Conservation (phyloP, 1,140 invertebrate genomes). For the Lycorma delicatula region DNA sequence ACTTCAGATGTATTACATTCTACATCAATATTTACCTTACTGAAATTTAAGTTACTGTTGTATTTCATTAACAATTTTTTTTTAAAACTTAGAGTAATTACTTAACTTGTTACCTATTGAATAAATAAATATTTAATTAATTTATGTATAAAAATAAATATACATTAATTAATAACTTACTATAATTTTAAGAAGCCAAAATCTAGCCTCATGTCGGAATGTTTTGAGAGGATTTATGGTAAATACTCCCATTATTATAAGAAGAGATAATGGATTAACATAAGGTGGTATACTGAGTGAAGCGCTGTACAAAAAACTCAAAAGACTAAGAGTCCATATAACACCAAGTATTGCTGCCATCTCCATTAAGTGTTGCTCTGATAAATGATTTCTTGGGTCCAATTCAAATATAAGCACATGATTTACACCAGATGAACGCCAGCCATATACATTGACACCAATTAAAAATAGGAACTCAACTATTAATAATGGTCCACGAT, state of each 20-base stretch:
- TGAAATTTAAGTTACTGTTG: too few species aligned
- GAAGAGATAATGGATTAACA: constrained; percentile 63
- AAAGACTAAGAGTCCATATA: constrained; percentile 65
- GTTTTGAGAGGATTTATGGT: constrained; percentile 73
- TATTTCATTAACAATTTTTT: too few species aligned
- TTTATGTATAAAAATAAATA: neutral
- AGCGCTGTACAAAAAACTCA: constrained; percentile 58
- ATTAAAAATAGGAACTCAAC: constrained; percentile 78
- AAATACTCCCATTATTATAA: constrained; percentile 59
- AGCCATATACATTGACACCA: constrained; percentile 83
- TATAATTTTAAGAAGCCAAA: constrained; percentile 45
- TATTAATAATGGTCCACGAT: constrained; percentile 72
- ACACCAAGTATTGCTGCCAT: constrained; percentile 76
- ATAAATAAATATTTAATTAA: neutral
- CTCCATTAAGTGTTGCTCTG: constrained; percentile 76
- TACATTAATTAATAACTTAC: too few species aligned
- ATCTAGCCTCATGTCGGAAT: constrained; percentile 66
- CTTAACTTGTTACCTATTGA: too few species aligned
- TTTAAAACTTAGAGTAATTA: too few species aligned
- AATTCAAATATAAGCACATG: constrained; percentile 91
- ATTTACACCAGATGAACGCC: constrained; percentile 82
- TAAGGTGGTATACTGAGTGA: constrained; percentile 67
- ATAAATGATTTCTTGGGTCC: constrained; percentile 78
- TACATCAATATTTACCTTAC: too few species aligned
- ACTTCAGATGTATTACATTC: too few species aligned